Evolutionary conservation across 2,113 vertebrate species (phyloP).

Genomic region (Mohoua ochrocephala): DNA sequence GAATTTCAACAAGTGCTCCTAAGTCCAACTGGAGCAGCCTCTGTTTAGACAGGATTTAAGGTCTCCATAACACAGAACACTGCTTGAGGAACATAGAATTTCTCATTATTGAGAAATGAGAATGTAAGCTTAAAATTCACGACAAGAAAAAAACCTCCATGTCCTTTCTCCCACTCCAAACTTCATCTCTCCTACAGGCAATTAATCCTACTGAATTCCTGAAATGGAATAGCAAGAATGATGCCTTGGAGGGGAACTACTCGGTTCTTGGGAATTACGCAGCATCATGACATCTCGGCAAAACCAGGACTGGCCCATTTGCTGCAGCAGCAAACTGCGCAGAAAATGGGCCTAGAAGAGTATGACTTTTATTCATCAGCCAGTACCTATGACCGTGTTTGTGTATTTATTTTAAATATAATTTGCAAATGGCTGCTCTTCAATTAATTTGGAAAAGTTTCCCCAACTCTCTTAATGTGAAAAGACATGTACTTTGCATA

Average conservation of each 20-base stretch:
- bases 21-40: not conserved
- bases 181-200: not conserved
- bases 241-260: not conserved
- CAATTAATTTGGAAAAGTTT: not conserved
- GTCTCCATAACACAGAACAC: not conserved
- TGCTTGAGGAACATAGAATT: not conserved
- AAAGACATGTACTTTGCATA: not conserved
- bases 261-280: not conserved
- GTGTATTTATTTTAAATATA: not conserved
- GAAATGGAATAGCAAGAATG: not conserved
- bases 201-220: not conserved
- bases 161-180: not conserved
- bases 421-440: not conserved
- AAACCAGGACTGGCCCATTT: not conserved
- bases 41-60: not conserved
- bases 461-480: not conserved
- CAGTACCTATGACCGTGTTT: not conserved
- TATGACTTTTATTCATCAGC: not conserved
- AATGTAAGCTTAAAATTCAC: not conserved
- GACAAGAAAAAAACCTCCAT: not conserved
- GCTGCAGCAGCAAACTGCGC: not conserved
- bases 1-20: not conserved
- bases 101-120: not conserved
- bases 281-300: not conserved
- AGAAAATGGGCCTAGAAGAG: not conserved